Base-by-base conservation (phyloP, 2,113 vertebrate species). In the Vimba vimba region DNA sequence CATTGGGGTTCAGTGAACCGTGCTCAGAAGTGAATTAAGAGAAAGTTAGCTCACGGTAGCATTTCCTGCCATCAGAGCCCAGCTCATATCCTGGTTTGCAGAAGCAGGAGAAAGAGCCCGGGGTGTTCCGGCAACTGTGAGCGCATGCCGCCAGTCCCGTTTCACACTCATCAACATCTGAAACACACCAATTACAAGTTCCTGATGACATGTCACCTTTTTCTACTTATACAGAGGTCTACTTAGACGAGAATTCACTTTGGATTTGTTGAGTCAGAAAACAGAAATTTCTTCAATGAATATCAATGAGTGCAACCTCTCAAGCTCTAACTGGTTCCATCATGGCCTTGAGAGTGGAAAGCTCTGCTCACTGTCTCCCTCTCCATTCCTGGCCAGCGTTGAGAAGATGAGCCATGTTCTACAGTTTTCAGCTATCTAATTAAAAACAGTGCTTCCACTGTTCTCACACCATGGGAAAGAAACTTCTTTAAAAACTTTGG, bases 81-180 rank as follows among this genome's bases (percentile, higher is more conserved):
- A 98, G 94, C 89, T 99, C 98, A 0, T 98, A 99, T 89, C 97
- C 97, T 0, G 94, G 75, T 21, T 93, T 95, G 23, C 98, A 99
- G 84, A 96, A 81, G 1, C 98, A 99, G 81, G 91, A 91, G n/a
- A 96, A 99, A 79, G 98, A 98, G 21, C 98, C 98, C 0, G 13
- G 94, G 0, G 95, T 97, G 94, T 99, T 99, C 89, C 95, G 95
- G 83, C 98, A 99, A 91, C 94, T 93, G 4, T 99, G 98, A 0
- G 96, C 94, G 9, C 98, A 99, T 86, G 43, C 84, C 64, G 94
- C 95, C 25, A 90, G 86, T 1, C 95, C 95, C 0, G 60, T 13
- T 60, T 89, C 79, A 13, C 96, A 97, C 11, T 97, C 96, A 0
- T 97, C 91, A 68, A 96, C 87, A 0, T 97, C 96, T 97, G 91